Evolutionary conservation across 2,797 vertebrate genomes (phyloP), one percentile per base, ranked within the genome.

Genomic region (Coreius guichenoti): DNA sequence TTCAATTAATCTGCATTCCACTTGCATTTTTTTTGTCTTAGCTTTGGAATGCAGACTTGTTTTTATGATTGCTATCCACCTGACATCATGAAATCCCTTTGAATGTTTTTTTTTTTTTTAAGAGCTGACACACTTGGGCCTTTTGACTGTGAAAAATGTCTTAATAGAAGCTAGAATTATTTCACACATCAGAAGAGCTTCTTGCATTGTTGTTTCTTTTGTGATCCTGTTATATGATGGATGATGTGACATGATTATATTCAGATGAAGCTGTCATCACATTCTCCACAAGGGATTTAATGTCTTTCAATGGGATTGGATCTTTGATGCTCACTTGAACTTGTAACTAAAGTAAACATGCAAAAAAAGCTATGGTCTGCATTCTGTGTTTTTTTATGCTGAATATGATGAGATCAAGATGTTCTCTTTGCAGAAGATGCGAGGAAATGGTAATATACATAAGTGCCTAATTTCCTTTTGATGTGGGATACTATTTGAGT

Each of bases 241-340:
- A 51, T 33, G 63, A 29, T 5, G 49, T 43, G 49, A 56, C 47
- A 49, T 33, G 33, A 54, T 56, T 84, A 23, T 49, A 77, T 78
- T 78, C 11, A 78, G n/a, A 78, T 78, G 47, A 47, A 84, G 73
- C 12, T 75, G 81, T 69, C 61, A 84, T 70, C 49, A 45, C 33
- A 19, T 77, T 84, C 63, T 58, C 47, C 82, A 36, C 47, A 31
- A 63, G 47, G 33, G 63, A 84, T 29, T 56, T 3, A 78, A 54
- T 43, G n/a, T 56, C 74, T 36, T 84, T 58, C 33, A 45, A 9
- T 69, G 2, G 49, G 9, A 80, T 65, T 47, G 29, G 54, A 51
- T 13, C 81, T 43, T 31, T 73, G 69, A 74, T 74, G 69, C 69
- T 73, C 69, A 63, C 54, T 47, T 63, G 58, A 80, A 65, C 39